These are phyloP conservation scores for Himalopsyche tibetana DNA, from an alignment of 2,888 invertebrate genomes.

Conservation along the genomic window DNA sequence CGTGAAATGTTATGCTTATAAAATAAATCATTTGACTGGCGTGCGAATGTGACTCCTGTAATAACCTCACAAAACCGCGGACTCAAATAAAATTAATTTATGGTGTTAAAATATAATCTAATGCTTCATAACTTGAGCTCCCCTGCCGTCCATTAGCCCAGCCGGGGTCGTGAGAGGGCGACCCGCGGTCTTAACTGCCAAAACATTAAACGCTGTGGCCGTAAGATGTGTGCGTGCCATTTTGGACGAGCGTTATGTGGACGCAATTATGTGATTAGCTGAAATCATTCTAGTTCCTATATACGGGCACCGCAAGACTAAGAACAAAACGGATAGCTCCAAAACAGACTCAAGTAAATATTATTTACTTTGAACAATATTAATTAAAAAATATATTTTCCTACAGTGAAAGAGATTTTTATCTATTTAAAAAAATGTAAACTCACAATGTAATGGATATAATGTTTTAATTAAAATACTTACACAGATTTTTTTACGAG, in stretches of 20 bases:
- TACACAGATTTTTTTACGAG: no score
- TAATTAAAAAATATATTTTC: no score
- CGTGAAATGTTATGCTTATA: background rate
- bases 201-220: constrained; percentile 15
- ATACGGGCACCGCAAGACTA: background rate
- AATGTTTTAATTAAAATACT: no score
- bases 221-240: constrained; percentile 50
- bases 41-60: background rate
- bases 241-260: constrained; percentile 50
- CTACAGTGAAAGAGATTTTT: no score
- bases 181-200: constrained; percentile 31
- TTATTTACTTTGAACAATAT: no score
- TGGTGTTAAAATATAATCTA: constrained; percentile 20
- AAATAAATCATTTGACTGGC: background rate
- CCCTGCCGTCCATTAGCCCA: constrained; percentile 27
- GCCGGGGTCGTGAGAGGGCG: constrained; percentile 46
- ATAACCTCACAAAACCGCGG: constrained; percentile 20
- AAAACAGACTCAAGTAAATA: background rate
- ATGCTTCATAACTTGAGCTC: background rate
- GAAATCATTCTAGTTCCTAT: background rate
- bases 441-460: no score
- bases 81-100: constrained; percentile 26
- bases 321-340: background rate
- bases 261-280: constrained; percentile 26
- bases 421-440: no score